A percentile compares a stretch with the other conserved stretches of the same genome.
Evolutionary conservation across 1,140 invertebrate species (phyloP).

Genomic region (Leptinotarsa texana): DNA sequence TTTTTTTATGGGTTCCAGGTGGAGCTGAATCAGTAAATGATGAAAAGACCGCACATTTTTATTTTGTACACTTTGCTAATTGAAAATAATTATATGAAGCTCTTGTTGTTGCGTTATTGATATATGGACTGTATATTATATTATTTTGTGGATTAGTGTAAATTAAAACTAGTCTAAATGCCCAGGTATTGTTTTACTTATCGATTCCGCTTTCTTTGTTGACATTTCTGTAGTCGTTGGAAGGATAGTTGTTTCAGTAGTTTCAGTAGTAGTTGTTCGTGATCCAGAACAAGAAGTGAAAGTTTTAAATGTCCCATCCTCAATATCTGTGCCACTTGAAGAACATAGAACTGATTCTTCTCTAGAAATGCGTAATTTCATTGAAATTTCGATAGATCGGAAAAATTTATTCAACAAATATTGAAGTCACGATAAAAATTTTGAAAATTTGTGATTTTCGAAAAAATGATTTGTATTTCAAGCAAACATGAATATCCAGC

Average conservation of each 20-base stretch:
- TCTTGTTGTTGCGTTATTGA: constrained; percentile 36
- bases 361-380: constrained; percentile 1
- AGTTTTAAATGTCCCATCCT: constrained; percentile 14
- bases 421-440: too few relatives aligned
- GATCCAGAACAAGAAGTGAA: neutral
- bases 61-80: constrained; percentile 23
- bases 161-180: constrained; percentile 48
- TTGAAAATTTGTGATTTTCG: too few relatives aligned
- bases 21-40: neutral
- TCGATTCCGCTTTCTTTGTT: neutral
- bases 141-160: constrained; percentile 52
- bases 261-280: neutral
- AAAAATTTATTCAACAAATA: neutral
- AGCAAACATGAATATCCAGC: too few relatives aligned
- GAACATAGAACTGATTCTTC: constrained; percentile 11
- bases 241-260: neutral
- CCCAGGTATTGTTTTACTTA: constrained; percentile 11
- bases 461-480: too few relatives aligned
- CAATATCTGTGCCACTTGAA: constrained; percentile 2
- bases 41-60: constrained; percentile 32
- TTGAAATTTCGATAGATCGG: neutral
- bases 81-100: constrained; percentile 24
- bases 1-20: neutral
- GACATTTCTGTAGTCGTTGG: neutral
- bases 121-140: constrained; percentile 49